phyloP scores from a whole-genome alignment of 2,888 invertebrate species.

The Ichneumon xanthorius region DNA sequence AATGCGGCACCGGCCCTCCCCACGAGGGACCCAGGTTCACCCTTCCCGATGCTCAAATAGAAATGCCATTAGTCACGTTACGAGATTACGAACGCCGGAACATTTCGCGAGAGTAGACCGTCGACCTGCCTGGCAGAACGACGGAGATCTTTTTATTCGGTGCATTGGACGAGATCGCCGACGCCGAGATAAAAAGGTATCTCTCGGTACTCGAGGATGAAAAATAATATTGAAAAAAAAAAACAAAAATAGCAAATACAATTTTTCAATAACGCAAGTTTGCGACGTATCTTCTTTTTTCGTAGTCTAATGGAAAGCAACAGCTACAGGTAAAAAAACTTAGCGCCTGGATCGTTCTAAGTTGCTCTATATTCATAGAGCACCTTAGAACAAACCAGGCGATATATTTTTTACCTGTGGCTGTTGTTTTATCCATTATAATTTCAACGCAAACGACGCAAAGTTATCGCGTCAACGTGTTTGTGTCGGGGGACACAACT shows the following conservation, averaged over 20 bases:
- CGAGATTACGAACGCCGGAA: constrained; percentile 61
- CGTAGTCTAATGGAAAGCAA: too few relatives aligned
- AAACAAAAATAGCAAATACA: too few relatives aligned
- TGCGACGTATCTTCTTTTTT: too few relatives aligned
- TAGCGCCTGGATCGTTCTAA: too few relatives aligned
- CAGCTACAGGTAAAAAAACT: too few relatives aligned
- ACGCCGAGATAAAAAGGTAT: background rate
- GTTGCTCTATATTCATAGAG: too few relatives aligned
- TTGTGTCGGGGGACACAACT: background rate
- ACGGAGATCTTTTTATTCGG: background rate
- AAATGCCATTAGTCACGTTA: constrained; percentile 78
- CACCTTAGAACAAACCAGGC: too few relatives aligned
- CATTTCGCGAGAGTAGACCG: constrained; percentile 15
- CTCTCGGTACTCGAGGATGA: background rate
- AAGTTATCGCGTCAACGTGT: background rate
- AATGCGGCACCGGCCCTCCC: constrained; percentile 14
- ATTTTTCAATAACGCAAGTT: too few relatives aligned
- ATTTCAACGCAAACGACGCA: background rate
- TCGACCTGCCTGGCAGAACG: background rate
- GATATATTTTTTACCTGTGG: background rate
- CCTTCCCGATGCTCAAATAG: constrained; percentile 72
- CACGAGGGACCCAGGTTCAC: constrained; percentile 10
- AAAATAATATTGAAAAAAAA: background rate
- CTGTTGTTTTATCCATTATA: background rate
- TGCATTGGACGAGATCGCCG: background rate